Base-by-base conservation (phyloP, 1,140 invertebrate species). In the Apis florea region DNA sequence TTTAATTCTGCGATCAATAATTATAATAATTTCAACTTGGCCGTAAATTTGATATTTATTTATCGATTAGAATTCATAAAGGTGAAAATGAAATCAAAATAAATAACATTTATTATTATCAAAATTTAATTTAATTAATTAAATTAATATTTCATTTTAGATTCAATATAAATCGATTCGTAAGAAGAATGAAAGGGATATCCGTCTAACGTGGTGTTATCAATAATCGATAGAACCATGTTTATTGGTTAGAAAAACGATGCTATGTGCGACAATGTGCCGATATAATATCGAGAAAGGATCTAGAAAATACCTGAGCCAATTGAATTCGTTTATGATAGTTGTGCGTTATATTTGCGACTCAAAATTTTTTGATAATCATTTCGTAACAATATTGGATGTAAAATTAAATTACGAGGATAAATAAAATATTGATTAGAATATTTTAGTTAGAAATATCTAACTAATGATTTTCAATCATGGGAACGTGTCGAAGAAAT, bases 171-270 rank as follows among this genome's bases (percentile, higher is more conserved):
- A 40, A 40, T 47, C 12, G 5, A 47, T 68, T 15, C 19, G 19
- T n/a, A 68, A 49, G 21, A 17, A n/a, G 19, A 21, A n/a, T 17
- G 31, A n/a, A 61, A 58, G 24, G 21, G 68, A 21, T 72, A 51
- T 69, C 68, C 81, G 24, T n/a, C n/a, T 61, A 54, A 64, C 77
- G 67, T 26, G 17, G 47, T 67, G 76, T 78, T 87, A 84, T 87
- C 85, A 87, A 88, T 88, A 88, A 88, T 88, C n/a, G 83, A 88
- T n/a, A n/a, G n/a, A 88, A 88, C 26, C 26, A 78, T 78, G 77
- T 88, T 88, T 88, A 88, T 77, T n/a, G 73, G 58, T 53, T 61
- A 31, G 21, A 40, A 83, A 71, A 73, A 84, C 74, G 56, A 68
- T 59, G 26, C 15, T n/a, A 31, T 59, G 59, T 19, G 40, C 31